Evolutionary conservation across 2,113 vertebrate species (phyloP), one percentile per base, ranked within the genome.

Genomic region (Alaudala cheleensis): DNA sequence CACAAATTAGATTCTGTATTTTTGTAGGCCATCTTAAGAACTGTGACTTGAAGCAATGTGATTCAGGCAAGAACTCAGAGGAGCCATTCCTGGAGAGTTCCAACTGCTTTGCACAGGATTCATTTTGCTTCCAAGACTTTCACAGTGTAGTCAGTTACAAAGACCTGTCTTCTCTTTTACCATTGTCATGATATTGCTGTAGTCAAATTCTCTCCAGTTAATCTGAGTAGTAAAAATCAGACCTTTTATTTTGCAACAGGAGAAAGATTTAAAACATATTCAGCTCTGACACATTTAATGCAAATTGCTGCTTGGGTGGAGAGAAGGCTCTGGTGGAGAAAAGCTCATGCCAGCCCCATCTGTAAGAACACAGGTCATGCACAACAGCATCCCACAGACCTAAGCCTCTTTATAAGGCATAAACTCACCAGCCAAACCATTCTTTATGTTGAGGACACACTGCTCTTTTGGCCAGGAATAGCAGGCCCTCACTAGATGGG

Each of bases 401-500:
- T 17, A 65, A 24, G 28, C 56, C 33, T 42, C 25, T 91, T 40
- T 29, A 14, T 9, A 44, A 14, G 12, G n/a, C 81, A 66, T 39
- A 67, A 90, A 72, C 34, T 25, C n/a, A 49, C 14, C 29, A 70
- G 29, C 12, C 4, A 6, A 78, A 62, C 11, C 39, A 44, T 3
- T 28, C 1, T 40, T 23, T 39, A 7, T 17, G 19, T 54, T 45
- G 50, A 57, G 39, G 42, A 69, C 31, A 65, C 0, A 1, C 14
- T 62, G 34, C 7, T 64, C 45, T 50, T 93, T 58, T 2, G 6
- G 66, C 33, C 14, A 62, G 39, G 28, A 84, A 25, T 44, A 67
- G 60, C 47, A 81, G 28, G 14, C 29, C 39, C 34, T 64, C 44
- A 50, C 10, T 34, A 49, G 39, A 40, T 3, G 2, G 34, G 37